phyloP scores from a whole-genome alignment of 2,888 invertebrate genomes.

The Bombylius major region DNA sequence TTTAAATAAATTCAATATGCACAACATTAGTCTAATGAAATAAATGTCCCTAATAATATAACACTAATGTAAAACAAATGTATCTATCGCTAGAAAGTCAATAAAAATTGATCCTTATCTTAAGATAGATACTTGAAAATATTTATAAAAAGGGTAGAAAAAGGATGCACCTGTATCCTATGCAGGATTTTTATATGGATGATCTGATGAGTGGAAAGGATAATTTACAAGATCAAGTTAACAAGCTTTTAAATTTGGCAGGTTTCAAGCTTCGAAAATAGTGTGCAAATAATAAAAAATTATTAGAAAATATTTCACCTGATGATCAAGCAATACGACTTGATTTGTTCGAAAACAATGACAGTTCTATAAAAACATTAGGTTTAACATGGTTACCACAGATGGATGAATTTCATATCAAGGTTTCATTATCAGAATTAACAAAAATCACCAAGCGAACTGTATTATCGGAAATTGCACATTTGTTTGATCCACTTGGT shows the following conservation, averaged over 20 bases:
- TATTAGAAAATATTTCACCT: background rate
- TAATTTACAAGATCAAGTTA: background rate
- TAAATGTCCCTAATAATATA: too few relatives aligned
- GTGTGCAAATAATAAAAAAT: conserved; percentile 3
- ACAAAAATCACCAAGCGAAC: conserved; percentile 6
- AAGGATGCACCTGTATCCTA: too few relatives aligned
- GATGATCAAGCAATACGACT: background rate
- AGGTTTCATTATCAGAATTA: background rate
- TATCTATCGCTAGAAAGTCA: too few relatives aligned
- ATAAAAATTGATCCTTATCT: too few relatives aligned
- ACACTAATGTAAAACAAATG: too few relatives aligned
- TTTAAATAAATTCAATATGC: too few relatives aligned
- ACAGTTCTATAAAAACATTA: conserved; percentile 3
- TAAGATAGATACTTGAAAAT: too few relatives aligned
- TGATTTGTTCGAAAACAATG: background rate
- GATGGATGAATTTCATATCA: conserved; percentile 7
- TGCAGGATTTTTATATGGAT: too few relatives aligned
- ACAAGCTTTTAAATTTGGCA: conserved; percentile 1
- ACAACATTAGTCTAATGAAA: too few relatives aligned
- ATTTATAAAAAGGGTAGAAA: too few relatives aligned
- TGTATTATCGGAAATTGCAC: conserved; percentile 6
- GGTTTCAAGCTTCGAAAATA: conserved; percentile 10
- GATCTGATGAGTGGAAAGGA: too few relatives aligned
- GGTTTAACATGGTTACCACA: conserved; percentile 9
- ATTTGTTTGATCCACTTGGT: conserved; percentile 11